Conservation (phyloP, 1,140 invertebrate species). For the Pinna nobilis region DNA sequence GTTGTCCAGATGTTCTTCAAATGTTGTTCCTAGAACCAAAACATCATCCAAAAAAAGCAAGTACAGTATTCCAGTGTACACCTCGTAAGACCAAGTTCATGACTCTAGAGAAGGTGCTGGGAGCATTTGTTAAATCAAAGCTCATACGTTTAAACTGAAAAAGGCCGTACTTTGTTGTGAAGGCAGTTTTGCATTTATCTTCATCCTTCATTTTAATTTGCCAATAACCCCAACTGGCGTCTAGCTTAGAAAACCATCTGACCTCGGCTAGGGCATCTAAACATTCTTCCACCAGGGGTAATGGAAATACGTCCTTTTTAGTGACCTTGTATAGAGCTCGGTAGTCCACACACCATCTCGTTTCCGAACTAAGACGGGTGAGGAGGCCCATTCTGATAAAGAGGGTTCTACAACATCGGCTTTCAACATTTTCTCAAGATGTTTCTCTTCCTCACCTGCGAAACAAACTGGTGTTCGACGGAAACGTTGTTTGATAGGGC, state of each 20-base stretch:
- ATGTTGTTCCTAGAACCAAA: slow-evolving; percentile 12
- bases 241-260: slow-evolving; percentile 24
- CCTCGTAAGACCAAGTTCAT: background rate
- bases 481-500: slow-evolving; percentile 13
- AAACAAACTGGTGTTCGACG: slow-evolving; percentile 15
- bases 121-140: background rate
- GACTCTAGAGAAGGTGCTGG: background rate
- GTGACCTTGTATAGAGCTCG: slow-evolving; percentile 21
- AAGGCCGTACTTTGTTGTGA: slow-evolving; percentile 11
- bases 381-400: slow-evolving; percentile 24
- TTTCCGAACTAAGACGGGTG: slow-evolving; percentile 34
- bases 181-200: slow-evolving; percentile 23
- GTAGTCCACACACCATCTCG: slow-evolving; percentile 15
- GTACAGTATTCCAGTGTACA: background rate
- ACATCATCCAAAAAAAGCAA: slow-evolving; percentile 6
- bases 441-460: slow-evolving; percentile 23
- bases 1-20: slow-evolving; percentile 5
- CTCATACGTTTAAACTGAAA: background rate
- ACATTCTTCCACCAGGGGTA: slow-evolving; percentile 33
- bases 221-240: slow-evolving; percentile 26
- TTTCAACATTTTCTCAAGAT: slow-evolving; percentile 19
- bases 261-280: slow-evolving; percentile 16
- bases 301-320: slow-evolving; percentile 25
- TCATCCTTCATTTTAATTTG: slow-evolving; percentile 11
- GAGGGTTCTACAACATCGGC: slow-evolving; percentile 22